Evolutionary conservation across 2,797 vertebrate species (phyloP).

Genomic region (Molossus alvarezi): DNA sequence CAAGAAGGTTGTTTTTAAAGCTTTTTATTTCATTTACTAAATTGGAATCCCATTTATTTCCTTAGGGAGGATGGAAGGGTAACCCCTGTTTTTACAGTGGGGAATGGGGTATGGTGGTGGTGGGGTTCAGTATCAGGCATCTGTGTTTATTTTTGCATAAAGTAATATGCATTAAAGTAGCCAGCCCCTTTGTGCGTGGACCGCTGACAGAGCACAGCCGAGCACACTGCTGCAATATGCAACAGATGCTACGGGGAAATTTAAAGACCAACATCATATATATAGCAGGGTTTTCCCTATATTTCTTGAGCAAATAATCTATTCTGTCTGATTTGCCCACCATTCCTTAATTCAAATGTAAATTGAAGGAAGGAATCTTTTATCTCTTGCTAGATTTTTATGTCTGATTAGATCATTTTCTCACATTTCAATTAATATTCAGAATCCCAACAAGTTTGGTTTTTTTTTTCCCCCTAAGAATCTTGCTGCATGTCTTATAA

Average conservation of each 20-base stretch:
- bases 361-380: conserved; percentile 17
- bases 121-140: background rate
- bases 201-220: background rate
- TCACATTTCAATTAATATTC: conserved; percentile 28
- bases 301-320: background rate
- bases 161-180: background rate
- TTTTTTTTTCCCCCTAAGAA: background rate
- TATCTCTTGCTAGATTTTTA: conserved; percentile 25
- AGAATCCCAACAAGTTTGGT: background rate
- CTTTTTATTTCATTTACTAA: conserved; percentile 29
- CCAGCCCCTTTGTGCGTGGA: background rate
- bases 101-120: background rate
- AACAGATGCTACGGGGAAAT: background rate
- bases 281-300: background rate
- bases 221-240: background rate
- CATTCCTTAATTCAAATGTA: background rate
- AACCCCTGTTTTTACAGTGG: background rate
- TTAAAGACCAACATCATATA: background rate
- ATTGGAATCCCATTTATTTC: background rate
- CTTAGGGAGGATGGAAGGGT: background rate
- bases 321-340: conserved; percentile 21
- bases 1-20: conserved; percentile 18
- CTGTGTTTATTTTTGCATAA: background rate
- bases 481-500: background rate
- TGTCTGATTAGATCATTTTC: background rate